Base-by-base conservation (phyloP, 2,113 vertebrate genomes). In the Zingel zingel region DNA sequence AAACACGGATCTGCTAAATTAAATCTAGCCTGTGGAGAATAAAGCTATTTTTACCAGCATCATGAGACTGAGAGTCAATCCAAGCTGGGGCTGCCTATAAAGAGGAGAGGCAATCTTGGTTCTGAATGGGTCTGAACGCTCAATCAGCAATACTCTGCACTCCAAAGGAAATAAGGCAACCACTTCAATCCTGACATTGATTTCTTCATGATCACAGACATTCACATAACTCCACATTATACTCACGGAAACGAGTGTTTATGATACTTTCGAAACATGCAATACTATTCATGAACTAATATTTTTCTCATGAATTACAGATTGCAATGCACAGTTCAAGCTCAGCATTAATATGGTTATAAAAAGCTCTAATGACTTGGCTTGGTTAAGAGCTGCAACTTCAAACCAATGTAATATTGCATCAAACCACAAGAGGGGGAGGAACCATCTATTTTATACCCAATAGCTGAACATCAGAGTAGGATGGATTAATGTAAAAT, bases 31-130 rank as follows among this genome's bases (percentile, higher is more conserved):
- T 86, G 86, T 91, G 86, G 93, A 93, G 92, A 91, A 90, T 89
- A 89, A 81, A 71, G 92, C 92, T 95, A 94, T 94, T 95, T 95
- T 93, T 93, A 93, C 91, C 88, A 72, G 82, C 89, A 79, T 92
- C 92, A 85, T 86, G 91, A 95, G 94, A 90, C 88, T 57, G 83
- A 81, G 89, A 93, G 90, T 93, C 92, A 92, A 94, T 94, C 90
- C 80, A 74, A 78, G 86, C 89, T 84, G 84, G 84, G 87, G 92
- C 90, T 89, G 90, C 88, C 90, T 89, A 79, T 91, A 89, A 90
- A 93, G 77, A 87, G 86, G 70, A 89, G 89, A 93, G 79, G 91
- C 91, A 93, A 92, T 94, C 91, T 93, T 74, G 74, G 83, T 88
- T 89, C 78, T 93, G 92, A 93, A 91, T 91, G 84, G 81, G 69